Evolutionary conservation across 2,888 invertebrate genomes (phyloP), one percentile per base, ranked within the genome.

Genomic region (Blera fallax): DNA sequence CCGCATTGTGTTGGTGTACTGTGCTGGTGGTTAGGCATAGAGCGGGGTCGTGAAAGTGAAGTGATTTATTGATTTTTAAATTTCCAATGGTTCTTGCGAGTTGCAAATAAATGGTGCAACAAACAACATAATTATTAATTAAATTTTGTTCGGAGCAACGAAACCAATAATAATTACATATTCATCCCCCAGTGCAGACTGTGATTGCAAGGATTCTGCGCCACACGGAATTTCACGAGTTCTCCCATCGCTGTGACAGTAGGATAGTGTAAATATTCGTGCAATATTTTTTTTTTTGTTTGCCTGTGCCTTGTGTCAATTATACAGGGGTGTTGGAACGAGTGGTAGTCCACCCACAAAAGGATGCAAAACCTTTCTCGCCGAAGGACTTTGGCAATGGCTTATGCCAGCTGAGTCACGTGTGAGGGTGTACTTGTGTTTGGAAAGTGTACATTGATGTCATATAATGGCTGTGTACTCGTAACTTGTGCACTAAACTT

Each of bases 11-110:
- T 50, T 74, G 60, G 73, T 76, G 14, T 52, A 11, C 16, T 50
- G 50, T 27, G 45, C 48, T 29, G 50, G n/a, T 56, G 24, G 16
- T n/a, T 16, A 29, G 40, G 6, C 6, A 18, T 40, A 10, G 21
- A 0, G 5, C 11, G n/a, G 29, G 79, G 37, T 43, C 29, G 70
- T 18, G 54, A 77, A 76, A 85, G 76, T 85, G 76, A 67, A 67
- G 72, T 81, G 81, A 81, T 81, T 76, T 85, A 85, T 85, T 54
- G 85, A 85, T 85, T 81, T 81, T 76, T 48, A 32, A 10, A 29
- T 16, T 16, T 4, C 43, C 24, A 37, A n/a, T 40, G 27, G 18
- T 16, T 58, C 11, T 45, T 58, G 14, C 40, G 8, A 32, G 37
- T 27, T 48, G 29, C 34, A 0, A 43, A 40, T 18, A 32, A 43